Base-by-base conservation (phyloP, 2,113 vertebrate species). In the Dipodomys stephensi region DNA sequence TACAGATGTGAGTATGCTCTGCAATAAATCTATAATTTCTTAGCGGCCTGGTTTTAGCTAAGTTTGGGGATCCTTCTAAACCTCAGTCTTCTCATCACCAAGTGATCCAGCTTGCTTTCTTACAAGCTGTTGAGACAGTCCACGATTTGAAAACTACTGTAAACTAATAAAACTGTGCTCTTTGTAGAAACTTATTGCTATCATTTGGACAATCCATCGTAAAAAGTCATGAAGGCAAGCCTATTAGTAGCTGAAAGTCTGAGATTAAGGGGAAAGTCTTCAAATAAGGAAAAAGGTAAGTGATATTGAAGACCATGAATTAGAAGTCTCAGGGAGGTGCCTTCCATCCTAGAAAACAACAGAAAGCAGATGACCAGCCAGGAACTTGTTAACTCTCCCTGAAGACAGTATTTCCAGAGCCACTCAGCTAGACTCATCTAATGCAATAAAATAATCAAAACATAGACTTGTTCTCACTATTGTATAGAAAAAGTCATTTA, bases 81-180 rank as follows among this genome's bases (percentile, higher is more conserved):
- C 62, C 44, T 72, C 65, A 30, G n/a, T 69, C 77, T n/a, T 62
- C 82, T 65, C 78, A 57, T 53, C 30, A 82, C 19, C 39, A 62
- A 78, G 19, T 20, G 18, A 89, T 53, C 39, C 28, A 16, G 16
- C 23, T 87, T 95, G 57, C 69, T 87, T 84, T 82, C 60, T 46
- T 73, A 80, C 4, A 27, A 18, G 67, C 32, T 85, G 28, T 11
- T 62, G 39, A 53, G n/a, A 91, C 15, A 65, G 30, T 22, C 74
- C 57, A 94, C 74, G 49, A 57, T 77, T 57, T 76, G 15, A 62
- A 84, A 67, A 73, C 23, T 46, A 10, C 39, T 23, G 2, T 44
- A 81, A 94, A 30, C 46, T 49, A 53, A 86, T 67, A 92, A 89
- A 93, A 32, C 49, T 57, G n/a, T 74, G 82, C 28, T 82, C 64